Conservation (phyloP, 2,797 vertebrate species). For the Periparus ater region DNA sequence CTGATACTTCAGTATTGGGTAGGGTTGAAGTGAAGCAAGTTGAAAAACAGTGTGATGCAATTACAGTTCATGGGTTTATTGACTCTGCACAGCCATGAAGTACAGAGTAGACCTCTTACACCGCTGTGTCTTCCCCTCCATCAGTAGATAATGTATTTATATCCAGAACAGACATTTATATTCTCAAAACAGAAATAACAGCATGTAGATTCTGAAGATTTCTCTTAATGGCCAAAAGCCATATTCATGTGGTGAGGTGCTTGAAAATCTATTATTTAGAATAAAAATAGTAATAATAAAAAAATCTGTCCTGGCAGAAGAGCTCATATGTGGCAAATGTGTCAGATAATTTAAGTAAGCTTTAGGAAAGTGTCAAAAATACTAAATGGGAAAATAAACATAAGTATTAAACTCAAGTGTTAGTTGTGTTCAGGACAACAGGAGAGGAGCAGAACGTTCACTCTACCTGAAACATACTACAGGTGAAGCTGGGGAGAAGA, state of each 20-base stretch:
- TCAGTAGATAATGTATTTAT: background rate
- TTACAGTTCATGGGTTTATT: background rate
- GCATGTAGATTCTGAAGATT: background rate
- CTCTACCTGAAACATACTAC: background rate
- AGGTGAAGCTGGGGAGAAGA: background rate
- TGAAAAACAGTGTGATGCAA: background rate
- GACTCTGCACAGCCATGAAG: background rate
- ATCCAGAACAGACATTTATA: background rate
- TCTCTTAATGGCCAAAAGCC: constrained; percentile 14
- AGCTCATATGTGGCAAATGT: constrained; percentile 7
- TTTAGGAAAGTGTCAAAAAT: constrained; percentile 39
- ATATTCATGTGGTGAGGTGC: background rate
- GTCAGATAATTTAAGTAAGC: constrained; percentile 43
- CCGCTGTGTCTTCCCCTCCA: background rate
- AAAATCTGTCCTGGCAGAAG: background rate
- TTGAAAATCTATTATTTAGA: background rate
- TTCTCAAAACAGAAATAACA: background rate
- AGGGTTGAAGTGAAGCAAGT: background rate
- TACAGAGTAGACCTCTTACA: background rate
- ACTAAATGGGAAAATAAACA: constrained; percentile 7
- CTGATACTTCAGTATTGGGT: background rate
- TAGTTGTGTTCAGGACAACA: constrained; percentile 48
- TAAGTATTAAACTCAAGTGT: constrained; percentile 5
- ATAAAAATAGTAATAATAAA: background rate
- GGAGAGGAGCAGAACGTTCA: background rate